phyloP scores from a whole-genome alignment of 2,888 invertebrate genomes.

The Phengaris alcon region DNA sequence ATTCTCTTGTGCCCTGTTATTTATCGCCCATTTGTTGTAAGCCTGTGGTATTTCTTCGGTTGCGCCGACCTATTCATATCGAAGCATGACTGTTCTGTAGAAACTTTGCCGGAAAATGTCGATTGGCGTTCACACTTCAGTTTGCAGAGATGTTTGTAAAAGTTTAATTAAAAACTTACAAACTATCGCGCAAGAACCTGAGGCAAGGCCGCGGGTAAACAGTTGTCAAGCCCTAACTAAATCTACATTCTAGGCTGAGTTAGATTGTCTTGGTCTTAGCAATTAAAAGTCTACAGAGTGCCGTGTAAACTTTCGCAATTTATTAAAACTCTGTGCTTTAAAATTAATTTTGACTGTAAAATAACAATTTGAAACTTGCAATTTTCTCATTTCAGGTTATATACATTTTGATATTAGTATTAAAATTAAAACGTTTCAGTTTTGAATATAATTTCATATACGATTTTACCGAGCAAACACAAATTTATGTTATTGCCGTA shows the following conservation, averaged over 20 bases:
- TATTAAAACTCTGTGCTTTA: not conserved
- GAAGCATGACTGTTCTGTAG: not conserved
- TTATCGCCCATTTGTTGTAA: too few relatives aligned
- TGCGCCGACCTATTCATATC: not conserved
- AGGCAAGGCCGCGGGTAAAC: not conserved
- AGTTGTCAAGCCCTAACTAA: not conserved
- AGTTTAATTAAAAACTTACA: constrained; percentile 12
- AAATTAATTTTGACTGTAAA: not conserved
- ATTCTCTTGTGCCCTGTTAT: too few relatives aligned
- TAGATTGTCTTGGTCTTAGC: constrained; percentile 1
- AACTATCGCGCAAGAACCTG: not conserved
- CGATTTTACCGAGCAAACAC: not conserved
- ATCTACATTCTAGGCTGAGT: constrained; percentile 2
- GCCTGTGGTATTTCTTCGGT: too few relatives aligned
- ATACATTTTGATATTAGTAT: too few relatives aligned
- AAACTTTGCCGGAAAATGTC: too few relatives aligned
- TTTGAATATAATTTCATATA: not conserved
- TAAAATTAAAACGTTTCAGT: too few relatives aligned
- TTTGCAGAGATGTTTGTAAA: not conserved
- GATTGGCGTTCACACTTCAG: not conserved
- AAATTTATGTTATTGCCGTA: not conserved
- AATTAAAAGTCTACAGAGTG: not conserved
- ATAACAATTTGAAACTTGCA: too few relatives aligned
- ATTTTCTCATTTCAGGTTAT: too few relatives aligned
- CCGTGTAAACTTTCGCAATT: not conserved